Evolutionary conservation across 1,140 invertebrate species (phyloP).

Genomic region (Drosophila saltans): DNA sequence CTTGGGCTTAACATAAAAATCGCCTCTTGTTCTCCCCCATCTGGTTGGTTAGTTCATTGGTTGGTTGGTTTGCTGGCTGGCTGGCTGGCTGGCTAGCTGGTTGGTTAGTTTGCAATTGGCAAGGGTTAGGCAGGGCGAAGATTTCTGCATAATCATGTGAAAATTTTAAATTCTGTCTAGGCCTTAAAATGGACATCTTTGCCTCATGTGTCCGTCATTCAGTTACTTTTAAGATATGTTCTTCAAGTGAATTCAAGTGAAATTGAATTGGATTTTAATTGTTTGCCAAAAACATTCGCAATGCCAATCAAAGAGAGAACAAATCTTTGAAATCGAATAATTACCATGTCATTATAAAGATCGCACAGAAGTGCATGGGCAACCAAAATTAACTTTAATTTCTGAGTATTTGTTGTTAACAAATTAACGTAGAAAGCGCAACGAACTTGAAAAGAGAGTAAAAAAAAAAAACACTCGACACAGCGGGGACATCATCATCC

Average conservation of each 20-base stretch:
- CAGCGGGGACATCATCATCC: constrained; percentile 68
- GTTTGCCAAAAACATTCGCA: constrained; percentile 62
- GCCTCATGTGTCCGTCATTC: constrained; percentile 1
- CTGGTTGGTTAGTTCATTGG: constrained; percentile 49
- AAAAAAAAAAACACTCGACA: constrained; percentile 26
- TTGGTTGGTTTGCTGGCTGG: constrained; percentile 66
- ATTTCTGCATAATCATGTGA: constrained; percentile 71
- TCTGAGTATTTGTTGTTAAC: constrained; percentile 71
- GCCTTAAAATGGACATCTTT: neutral
- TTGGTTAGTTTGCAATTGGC: constrained; percentile 42
- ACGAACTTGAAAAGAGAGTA: constrained; percentile 54
- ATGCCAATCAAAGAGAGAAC: constrained; percentile 52
- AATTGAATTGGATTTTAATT: constrained; percentile 6
- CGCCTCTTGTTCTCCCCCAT: constrained; percentile 63
- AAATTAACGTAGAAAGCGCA: constrained; percentile 81
- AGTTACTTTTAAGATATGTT: neutral
- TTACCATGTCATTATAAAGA: constrained; percentile 68
- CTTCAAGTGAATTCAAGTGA: neutral
- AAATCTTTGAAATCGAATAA: constrained; percentile 32
- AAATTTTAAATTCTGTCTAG: constrained; percentile 44
- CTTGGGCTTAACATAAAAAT: constrained; percentile 82
- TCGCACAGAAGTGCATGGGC: constrained; percentile 53
- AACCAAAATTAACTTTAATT: constrained; percentile 5
- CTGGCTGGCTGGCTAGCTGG: constrained; percentile 71
- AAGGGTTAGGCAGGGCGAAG: constrained; percentile 33